Percentiles rank a stretch among this genome's conserved stretches.
These are phyloP conservation scores for Masticophis lateralis DNA, from an alignment of 2,797 vertebrate genomes.

Conservation along the genomic window DNA sequence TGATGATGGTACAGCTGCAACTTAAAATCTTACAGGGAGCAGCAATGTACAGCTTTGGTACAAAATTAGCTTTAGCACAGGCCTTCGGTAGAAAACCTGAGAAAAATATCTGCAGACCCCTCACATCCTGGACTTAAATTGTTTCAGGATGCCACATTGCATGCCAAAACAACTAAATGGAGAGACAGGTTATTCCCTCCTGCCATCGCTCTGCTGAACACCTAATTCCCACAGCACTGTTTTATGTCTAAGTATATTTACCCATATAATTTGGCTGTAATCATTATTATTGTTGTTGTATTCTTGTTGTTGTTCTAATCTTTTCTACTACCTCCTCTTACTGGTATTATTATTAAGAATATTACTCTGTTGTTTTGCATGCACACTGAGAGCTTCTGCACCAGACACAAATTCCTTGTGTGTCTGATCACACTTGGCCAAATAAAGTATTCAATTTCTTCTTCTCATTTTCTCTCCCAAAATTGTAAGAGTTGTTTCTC, in stretches of 20 bases:
- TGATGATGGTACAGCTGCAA: not conserved
- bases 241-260: not conserved
- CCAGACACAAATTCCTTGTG: not conserved
- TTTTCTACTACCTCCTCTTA: not conserved
- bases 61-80: not conserved
- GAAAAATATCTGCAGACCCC: not conserved
- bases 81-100: not conserved
- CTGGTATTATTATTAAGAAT: not conserved
- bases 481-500: not conserved
- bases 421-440: not conserved
- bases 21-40: not conserved
- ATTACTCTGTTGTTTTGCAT: not conserved
- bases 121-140: not conserved
- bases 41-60: not conserved
- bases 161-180: not conserved
- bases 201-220: not conserved
- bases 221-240: not conserved
- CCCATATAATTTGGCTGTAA: not conserved
- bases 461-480: not conserved
- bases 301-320: not conserved
- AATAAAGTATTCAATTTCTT: not conserved
- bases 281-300: no score
- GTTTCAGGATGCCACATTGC: not conserved
- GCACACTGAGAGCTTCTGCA: not conserved
- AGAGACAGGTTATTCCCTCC: not conserved